Evolutionary conservation across 2,113 vertebrate species (phyloP).

Genomic region (Patagioenas fasciata): DNA sequence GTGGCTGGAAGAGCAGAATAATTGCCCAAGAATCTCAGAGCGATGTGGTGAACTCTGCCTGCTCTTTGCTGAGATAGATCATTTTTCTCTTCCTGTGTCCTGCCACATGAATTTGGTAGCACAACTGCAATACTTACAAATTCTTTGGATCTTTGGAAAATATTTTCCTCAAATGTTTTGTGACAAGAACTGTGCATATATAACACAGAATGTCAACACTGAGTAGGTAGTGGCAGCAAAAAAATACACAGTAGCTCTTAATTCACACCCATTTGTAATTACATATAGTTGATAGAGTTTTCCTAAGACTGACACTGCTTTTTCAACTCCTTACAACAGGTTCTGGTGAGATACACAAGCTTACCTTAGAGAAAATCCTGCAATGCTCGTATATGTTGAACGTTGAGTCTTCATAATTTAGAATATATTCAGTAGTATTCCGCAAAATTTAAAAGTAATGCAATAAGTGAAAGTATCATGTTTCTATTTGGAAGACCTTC

Average conservation of each 20-base stretch:
- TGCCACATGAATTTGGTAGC: neutral
- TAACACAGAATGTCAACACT: neutral
- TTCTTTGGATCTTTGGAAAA: neutral
- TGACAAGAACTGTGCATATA: neutral
- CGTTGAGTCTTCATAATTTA: neutral
- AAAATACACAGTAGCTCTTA: neutral
- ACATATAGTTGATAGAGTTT: neutral
- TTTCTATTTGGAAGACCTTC: conserved; percentile 21
- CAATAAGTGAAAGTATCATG: neutral
- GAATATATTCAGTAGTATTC: neutral
- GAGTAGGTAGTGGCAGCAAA: neutral
- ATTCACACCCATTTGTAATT: neutral
- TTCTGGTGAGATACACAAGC: neutral
- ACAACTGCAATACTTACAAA: neutral
- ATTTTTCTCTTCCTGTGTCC: neutral
- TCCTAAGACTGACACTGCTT: neutral
- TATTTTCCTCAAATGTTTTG: neutral
- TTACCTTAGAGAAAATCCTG: neutral
- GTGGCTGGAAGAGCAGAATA: neutral
- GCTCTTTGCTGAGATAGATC: neutral
- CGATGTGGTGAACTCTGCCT: neutral
- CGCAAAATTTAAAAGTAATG: conserved; percentile 1
- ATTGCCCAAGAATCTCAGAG: neutral
- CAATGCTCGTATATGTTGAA: neutral
- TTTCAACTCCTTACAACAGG: neutral